Evolutionary conservation across 2,797 vertebrate species (phyloP).

Genomic region (Lagocephalus sceleratus): DNA sequence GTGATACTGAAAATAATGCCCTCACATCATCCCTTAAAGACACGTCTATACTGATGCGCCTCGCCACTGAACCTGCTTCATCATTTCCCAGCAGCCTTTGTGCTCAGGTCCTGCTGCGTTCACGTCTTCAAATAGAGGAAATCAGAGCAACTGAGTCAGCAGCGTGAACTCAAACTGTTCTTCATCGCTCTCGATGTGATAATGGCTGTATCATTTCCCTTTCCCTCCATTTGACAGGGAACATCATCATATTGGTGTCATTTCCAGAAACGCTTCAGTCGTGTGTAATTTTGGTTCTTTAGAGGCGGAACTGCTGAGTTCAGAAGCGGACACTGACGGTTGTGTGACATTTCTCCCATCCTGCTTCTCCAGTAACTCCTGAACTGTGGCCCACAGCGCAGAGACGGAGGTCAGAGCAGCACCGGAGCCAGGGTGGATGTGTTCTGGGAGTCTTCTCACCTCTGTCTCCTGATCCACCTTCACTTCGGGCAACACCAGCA

Average conservation of each 20-base stretch:
- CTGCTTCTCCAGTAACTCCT: constrained; percentile 44
- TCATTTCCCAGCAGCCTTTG: constrained; percentile 17
- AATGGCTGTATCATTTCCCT: constrained; percentile 9
- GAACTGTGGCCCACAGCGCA: constrained; percentile 10
- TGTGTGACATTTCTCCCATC: constrained; percentile 6
- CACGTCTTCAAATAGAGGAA: constrained; percentile 17
- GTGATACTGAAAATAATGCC: too few relatives aligned
- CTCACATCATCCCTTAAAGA: neutral
- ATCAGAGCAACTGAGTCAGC: neutral
- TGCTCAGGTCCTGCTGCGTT: constrained; percentile 16
- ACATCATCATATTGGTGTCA: constrained; percentile 9
- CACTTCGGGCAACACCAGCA: neutral
- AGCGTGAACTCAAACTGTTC: neutral
- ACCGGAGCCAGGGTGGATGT: constrained; percentile 19
- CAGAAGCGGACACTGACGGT: constrained; percentile 41
- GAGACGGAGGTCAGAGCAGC: constrained; percentile 30
- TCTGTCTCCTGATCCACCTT: constrained; percentile 17
- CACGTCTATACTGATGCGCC: neutral
- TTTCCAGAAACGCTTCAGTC: constrained; percentile 19
- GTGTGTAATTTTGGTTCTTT: constrained; percentile 5
- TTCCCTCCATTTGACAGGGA: constrained; percentile 5
- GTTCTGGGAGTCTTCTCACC: constrained; percentile 30
- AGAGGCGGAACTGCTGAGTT: constrained; percentile 21
- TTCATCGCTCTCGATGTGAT: neutral
- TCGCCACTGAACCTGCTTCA: constrained; percentile 3